Conservation (phyloP, 2,113 vertebrate species). For the Triplophysa dalaica region DNA sequence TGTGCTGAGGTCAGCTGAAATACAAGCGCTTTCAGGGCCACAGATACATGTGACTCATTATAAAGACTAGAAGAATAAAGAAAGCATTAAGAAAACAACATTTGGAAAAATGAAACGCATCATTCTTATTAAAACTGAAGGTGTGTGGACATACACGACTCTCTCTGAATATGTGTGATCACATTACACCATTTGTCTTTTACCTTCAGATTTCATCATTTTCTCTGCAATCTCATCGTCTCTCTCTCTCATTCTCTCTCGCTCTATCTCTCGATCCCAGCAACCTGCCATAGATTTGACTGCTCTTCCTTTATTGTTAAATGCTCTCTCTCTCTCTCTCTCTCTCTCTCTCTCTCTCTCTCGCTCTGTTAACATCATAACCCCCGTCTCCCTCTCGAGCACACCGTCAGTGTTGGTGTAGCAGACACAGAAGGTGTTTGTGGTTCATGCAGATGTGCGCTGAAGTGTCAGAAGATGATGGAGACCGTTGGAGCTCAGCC, state of each 20-base stretch:
- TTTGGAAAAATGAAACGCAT: neutral
- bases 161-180: neutral
- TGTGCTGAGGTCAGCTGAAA: no score
- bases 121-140: no score
- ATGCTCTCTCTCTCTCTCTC: neutral
- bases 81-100: no score
- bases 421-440: neutral
- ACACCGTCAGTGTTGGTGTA: conserved; percentile 26
- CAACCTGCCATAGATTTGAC: neutral
- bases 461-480: conserved; percentile 47
- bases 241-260: neutral
- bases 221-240: neutral
- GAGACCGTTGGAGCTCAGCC: conserved; percentile 45
- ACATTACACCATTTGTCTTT: neutral
- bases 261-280: neutral
- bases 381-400: neutral
- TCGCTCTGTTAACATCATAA: conserved; percentile 28
- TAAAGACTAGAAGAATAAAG: neutral
- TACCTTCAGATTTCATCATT: neutral
- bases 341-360: neutral
- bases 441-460: conserved; percentile 25
- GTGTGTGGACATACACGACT: neutral
- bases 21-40: no score
- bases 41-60: neutral
- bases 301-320: neutral